Evolutionary conservation across 2,797 vertebrate genomes (phyloP), one percentile per base, ranked within the genome.

Genomic region (Phalanger gymnotis): DNA sequence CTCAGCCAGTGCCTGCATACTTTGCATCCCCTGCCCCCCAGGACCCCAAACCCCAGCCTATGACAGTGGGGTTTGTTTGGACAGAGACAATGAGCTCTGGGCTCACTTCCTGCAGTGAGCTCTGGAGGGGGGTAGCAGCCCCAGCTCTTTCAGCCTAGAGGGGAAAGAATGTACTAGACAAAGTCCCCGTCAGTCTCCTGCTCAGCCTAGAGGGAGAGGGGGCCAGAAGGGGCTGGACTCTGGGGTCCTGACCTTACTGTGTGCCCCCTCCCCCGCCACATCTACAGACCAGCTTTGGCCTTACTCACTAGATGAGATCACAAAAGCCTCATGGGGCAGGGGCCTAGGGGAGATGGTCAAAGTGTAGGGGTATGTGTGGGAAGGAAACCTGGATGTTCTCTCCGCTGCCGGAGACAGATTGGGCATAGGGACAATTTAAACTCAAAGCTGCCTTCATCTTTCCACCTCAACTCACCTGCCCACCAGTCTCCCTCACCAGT

Each of bases 11-110:
- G 92, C 81, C 90, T 47, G 40, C 54, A 55, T 93, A 94, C 31
- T 13, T 90, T 47, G 91, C 47, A 53, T 92, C 94, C 96, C 96
- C 57, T 94, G 96, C 97, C 97, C 96, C 95, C 90, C 73, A 1
- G 94, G 96, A 97, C 96, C 96, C 95, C 6, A 0, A 95, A 96
- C 91, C 58, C 47, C 34, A 61, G 95, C 73, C 94, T 96, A 92
- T 96, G 96, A 97, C 97, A 97, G 97, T 95, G 95, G 96, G 96
- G 95, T 97, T 97, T 97, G 95, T 98, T 97, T 96, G 96, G 96
- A 93, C 94, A 95, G 95, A 96, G 94, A 98, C 97, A 98, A 97
- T 98, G 94, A 96, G 97, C 95, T 91, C 61, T n/a, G 6, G 95
- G 94, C 95, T 96, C 92, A 96, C 96, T 98, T 98, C 97, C 97